These are phyloP conservation scores for Xestia sexstrigata DNA, from an alignment of 2,888 invertebrate species.

Conservation along the genomic window DNA sequence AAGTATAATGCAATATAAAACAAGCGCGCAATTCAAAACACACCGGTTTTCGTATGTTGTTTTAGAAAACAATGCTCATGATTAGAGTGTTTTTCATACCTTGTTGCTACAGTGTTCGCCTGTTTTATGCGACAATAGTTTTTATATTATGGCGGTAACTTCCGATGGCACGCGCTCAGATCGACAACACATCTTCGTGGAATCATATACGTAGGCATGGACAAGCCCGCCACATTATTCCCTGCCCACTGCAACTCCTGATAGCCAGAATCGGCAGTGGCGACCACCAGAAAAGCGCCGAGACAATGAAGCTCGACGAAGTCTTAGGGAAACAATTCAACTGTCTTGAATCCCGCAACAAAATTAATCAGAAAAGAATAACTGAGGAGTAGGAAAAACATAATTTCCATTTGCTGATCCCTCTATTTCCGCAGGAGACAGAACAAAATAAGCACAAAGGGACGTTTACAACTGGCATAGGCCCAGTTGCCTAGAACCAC, in stretches of 20 bases:
- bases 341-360: too few relatives aligned
- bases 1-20: not conserved
- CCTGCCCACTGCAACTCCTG: not conserved
- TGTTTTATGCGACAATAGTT: not conserved
- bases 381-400: too few relatives aligned
- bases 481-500: too few relatives aligned
- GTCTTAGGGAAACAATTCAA: too few relatives aligned
- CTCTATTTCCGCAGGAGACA: too few relatives aligned
- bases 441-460: too few relatives aligned
- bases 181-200: not conserved
- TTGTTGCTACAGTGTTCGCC: too few relatives aligned
- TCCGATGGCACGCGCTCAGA: not conserved
- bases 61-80: constrained; percentile 23
- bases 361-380: too few relatives aligned
- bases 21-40: not conserved
- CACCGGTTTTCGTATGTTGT: not conserved
- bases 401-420: too few relatives aligned
- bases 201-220: not conserved
- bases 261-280: not conserved
- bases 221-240: not conserved
- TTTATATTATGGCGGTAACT: not conserved
- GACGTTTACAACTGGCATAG: too few relatives aligned
- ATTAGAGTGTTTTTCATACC: constrained; percentile 17
- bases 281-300: too few relatives aligned
- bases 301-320: not conserved